Percentiles rank a stretch among this genome's conserved stretches.
Conservation (phyloP, 2,113 vertebrate species). For the Gambusia affinis region DNA sequence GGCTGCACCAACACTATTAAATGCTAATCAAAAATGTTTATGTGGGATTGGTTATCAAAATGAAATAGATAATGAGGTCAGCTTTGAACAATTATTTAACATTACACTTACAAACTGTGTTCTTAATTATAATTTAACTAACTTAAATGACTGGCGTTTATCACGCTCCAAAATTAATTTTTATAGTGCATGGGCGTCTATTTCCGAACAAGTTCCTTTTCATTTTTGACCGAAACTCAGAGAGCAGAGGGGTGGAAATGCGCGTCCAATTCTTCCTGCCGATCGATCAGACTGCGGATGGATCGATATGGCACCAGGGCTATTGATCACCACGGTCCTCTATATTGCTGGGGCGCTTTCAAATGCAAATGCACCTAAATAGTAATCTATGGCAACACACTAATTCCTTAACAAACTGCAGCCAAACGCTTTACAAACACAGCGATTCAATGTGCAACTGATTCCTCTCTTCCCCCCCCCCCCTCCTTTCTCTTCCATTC, state of each 20-base stretch:
- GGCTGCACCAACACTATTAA: background rate
- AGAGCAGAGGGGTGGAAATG: constrained; percentile 48
- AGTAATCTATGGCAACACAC: constrained; percentile 77
- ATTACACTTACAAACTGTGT: too few species aligned
- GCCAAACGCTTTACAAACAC: constrained; percentile 73
- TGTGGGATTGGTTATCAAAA: background rate
- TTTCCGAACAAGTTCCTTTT: constrained; percentile 33
- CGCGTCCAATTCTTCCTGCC: constrained; percentile 65
- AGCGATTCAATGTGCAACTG: constrained; percentile 39
- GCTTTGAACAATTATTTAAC: too few species aligned
- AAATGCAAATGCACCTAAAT: constrained; percentile 80
- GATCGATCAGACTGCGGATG: constrained; percentile 80
- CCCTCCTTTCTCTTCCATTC: background rate
- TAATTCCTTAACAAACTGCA: constrained; percentile 78
- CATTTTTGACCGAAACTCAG: constrained; percentile 51
- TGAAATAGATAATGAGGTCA: too few species aligned
- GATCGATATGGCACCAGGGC: constrained; percentile 77
- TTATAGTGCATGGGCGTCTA: background rate
- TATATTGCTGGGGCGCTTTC: constrained; percentile 73
- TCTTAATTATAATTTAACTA: too few species aligned
- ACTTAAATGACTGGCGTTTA: too few species aligned
- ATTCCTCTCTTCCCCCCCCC: constrained; percentile 5
- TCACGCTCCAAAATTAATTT: background rate
- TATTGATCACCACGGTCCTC: constrained; percentile 74
- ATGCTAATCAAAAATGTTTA: background rate